phyloP scores from a whole-genome alignment of 2,113 vertebrate species.

The Sphaerodactylus townsendi region DNA sequence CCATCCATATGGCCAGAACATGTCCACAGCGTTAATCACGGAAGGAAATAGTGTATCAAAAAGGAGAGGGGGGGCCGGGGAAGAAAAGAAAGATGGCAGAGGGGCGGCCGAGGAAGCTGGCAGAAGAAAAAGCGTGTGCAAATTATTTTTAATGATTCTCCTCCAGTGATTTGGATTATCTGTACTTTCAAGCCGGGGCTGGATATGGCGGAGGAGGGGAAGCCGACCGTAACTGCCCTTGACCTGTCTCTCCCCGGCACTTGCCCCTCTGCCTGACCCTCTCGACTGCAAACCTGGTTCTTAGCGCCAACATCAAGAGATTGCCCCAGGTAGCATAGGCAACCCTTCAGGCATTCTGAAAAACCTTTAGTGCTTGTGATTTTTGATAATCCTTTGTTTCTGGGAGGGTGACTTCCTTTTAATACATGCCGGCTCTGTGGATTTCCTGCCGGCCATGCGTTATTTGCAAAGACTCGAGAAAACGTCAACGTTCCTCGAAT shows the following conservation, averaged over 20 bases:
- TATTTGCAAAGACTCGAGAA: conserved; percentile 36
- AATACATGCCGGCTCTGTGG: background rate
- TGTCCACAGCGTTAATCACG: conserved; percentile 87
- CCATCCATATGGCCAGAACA: conserved; percentile 94
- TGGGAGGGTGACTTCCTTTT: background rate
- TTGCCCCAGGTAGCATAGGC: conserved; percentile 46
- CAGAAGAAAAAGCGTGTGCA: conserved; percentile 89
- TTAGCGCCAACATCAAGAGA: conserved; percentile 26
- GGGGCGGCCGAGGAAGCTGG: conserved; percentile 49
- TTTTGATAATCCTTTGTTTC: conserved; percentile 73
- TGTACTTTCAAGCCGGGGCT: conserved; percentile 80
- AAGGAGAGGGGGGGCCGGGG: conserved; percentile 32
- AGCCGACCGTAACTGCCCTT: conserved; percentile 70
- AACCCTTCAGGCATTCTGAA: conserved; percentile 48
- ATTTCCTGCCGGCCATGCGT: conserved; percentile 36
- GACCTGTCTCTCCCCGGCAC: conserved; percentile 66
- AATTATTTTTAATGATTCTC: conserved; percentile 98
- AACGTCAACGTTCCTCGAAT: background rate
- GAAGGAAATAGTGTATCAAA: conserved; percentile 92
- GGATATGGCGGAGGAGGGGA: conserved; percentile 14
- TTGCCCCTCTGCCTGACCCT: conserved; percentile 52
- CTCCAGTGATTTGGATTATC: conserved; percentile 84
- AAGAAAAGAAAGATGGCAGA: no score
- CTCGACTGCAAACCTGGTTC: conserved; percentile 64
- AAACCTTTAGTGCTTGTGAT: conserved; percentile 50